phyloP scores from a whole-genome alignment of 2,797 vertebrate genomes.

The Rhinophrynus dorsalis region DNA sequence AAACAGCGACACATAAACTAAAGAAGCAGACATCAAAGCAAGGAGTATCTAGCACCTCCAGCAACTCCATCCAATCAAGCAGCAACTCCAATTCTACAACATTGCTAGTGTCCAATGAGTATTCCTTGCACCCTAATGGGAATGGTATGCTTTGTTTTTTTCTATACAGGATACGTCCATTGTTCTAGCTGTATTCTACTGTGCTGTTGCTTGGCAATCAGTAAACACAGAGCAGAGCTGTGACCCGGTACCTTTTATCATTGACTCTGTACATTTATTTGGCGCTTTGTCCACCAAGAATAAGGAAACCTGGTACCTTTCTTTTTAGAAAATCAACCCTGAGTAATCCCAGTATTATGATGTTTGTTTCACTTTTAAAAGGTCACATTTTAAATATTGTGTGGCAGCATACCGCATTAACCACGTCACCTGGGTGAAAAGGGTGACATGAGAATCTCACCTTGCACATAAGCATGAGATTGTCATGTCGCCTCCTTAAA shows the following conservation, averaged over 20 bases:
- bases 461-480: too few relatives aligned
- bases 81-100: slow-evolving; percentile 67
- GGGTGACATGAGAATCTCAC: too few relatives aligned
- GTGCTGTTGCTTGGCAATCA: not conserved
- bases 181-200: not conserved
- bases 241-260: too few relatives aligned
- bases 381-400: too few relatives aligned
- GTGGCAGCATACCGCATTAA: too few relatives aligned
- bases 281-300: too few relatives aligned
- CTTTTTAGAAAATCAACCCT: not conserved
- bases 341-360: too few relatives aligned
- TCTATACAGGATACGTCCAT: not conserved
- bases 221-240: too few relatives aligned
- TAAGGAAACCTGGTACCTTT: not conserved
- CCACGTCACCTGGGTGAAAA: too few relatives aligned
- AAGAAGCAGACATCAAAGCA: slow-evolving; percentile 73
- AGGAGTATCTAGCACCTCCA: slow-evolving; percentile 75
- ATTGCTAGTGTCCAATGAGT: slow-evolving; percentile 76
- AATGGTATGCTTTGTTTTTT: slow-evolving; percentile 66
- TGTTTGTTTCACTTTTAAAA: too few relatives aligned
- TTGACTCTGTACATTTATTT: too few relatives aligned
- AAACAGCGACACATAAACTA: slow-evolving; percentile 80
- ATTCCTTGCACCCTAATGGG: slow-evolving; percentile 65
- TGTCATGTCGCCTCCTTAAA: too few relatives aligned
- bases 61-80: slow-evolving; percentile 71